Base-by-base conservation (phyloP, 2,888 invertebrate species). In the Crossocerus cetratus region DNA sequence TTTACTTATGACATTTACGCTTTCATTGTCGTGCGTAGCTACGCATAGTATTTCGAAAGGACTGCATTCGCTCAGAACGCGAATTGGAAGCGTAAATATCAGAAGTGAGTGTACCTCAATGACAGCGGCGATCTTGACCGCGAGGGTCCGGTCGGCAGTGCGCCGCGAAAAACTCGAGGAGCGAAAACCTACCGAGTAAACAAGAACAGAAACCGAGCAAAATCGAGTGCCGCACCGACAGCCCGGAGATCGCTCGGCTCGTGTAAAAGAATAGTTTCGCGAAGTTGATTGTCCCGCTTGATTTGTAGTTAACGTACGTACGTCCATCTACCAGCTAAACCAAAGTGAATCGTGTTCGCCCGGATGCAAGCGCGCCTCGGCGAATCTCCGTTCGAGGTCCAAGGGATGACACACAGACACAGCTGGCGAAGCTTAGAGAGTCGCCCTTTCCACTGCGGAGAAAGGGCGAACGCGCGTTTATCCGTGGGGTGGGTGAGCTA, bases 261-360 rank as follows among this genome's bases (percentile, higher is more conserved):
- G 32, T 59, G 56, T 59, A 55, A 62, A 69, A 66, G 67, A 65
- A 72, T 63, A 76, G 78, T 76, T 84, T 75, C 66, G 82, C 80
- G 62, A 77, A 86, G 83, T 82, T 86, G 86, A 86, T 87, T 87
- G 86, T 87, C 86, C 81, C 76, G 75, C 80, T 69, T 72, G 56
- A 64, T 72, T 74, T 60, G 58, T 58, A 59, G 64, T 49, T 43
- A 32, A 32, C 32, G 32, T 32, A 59, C 44, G 65, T 66, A 57
- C 69, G n/a, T 67, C 16, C 44, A 59, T 55, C 42, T 59, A 59
- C 11, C 21, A 56, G 43, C 23, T 49, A 49, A 49, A 49, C 14
- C 49, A 16, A 49, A 49, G 16, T 14, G 49, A 32, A 32, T 32
- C 32, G 32, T 32, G 32, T 32, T 32, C 32, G 32, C 32, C 32